Conservation (phyloP, 2,888 invertebrate genomes). For the Dysmachus trigonus region DNA sequence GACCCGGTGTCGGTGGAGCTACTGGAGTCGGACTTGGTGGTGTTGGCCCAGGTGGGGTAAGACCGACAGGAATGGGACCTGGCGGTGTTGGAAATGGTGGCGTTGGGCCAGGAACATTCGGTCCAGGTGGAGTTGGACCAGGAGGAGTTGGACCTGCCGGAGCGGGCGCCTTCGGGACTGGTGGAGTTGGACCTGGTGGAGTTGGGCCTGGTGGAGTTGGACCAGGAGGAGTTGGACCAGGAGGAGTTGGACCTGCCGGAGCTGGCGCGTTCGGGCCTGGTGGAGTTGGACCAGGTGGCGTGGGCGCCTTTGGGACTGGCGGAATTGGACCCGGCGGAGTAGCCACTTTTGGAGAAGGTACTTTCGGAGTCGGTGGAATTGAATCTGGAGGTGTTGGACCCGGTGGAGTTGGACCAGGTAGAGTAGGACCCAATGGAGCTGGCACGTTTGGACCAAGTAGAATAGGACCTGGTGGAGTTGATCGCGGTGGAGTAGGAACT, state of each 20-base stretch:
- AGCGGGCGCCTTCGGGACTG: neutral
- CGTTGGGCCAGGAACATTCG: conserved; percentile 27
- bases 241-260: conserved; percentile 18
- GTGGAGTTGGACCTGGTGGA: conserved; percentile 47
- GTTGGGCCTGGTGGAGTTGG: conserved; percentile 35
- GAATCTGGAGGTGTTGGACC: neutral
- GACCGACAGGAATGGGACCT: neutral
- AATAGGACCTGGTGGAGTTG: conserved; percentile 20
- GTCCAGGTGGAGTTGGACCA: neutral
- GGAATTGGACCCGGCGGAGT: neutral
- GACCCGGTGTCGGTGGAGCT: conserved; percentile 37
- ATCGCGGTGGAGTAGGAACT: conserved; percentile 35
- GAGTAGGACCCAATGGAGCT: conserved; percentile 4
- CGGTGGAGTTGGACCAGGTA: neutral
- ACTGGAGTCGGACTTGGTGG: neutral
- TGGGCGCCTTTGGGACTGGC: neutral
- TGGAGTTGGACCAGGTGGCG: conserved; percentile 46
- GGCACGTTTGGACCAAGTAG: conserved; percentile 34
- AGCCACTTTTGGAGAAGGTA: conserved; percentile 15
- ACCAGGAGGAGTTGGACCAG: conserved; percentile 24
- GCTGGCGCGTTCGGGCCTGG: conserved; percentile 13
- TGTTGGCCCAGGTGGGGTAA: neutral
- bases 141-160: conserved; percentile 26
- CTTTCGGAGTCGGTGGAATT: conserved; percentile 37
- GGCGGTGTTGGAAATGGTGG: conserved; percentile 35